Base-by-base conservation (phyloP, 2,797 vertebrate genomes). In the Microctenopoma stevenorrisi region DNA sequence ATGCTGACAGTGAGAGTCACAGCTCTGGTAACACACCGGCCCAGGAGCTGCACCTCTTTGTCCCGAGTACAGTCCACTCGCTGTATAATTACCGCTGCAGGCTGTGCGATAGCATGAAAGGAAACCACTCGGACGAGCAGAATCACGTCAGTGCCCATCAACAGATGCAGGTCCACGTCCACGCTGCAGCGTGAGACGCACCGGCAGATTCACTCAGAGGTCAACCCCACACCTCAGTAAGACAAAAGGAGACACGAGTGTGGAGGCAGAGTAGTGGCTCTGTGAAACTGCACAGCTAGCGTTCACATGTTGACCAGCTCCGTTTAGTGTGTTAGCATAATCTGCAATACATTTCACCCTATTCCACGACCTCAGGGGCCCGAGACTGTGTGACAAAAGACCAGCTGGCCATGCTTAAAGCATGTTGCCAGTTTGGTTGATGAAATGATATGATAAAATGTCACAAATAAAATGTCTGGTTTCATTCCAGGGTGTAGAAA, bases 131-230 rank as follows among this genome's bases (percentile, higher is more conserved):
- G 6, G 0, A 16, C 47, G 7, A 51, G 1, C 40, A 42, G 48
- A 43, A 16, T 44, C 28, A 43, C 13, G 76, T 66, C 72, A 30
- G 68, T 4, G 5, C 0, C 7, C 8, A 33, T 79, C 72, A 44
- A 46, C 69, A 68, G 66, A 50, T 68, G 69, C 5, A 38, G 5
- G 18, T 22, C 33, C 14, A 16, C 22, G 44, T 53, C 16, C 3
- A 4, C 13, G 40, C 14, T 42, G 3, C 46, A 13, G 38, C 37
- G 25, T 53, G 51, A 64, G 13, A 60, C 3, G 3, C 18, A 4
- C 46, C 46, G 14, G 30, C 35, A 30, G 46, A 9, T 48, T 47
- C 16, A 37, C 26, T 33, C 14, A 16, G 7, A 52, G 28, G 26
- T 9, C 50, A 33, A 46, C 28, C 18, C 38, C 49, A 48, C 42